Evolutionary conservation across 2,888 invertebrate genomes (phyloP), one percentile per base, ranked within the genome.

Genomic region (Tetanocera ferruginea): DNA sequence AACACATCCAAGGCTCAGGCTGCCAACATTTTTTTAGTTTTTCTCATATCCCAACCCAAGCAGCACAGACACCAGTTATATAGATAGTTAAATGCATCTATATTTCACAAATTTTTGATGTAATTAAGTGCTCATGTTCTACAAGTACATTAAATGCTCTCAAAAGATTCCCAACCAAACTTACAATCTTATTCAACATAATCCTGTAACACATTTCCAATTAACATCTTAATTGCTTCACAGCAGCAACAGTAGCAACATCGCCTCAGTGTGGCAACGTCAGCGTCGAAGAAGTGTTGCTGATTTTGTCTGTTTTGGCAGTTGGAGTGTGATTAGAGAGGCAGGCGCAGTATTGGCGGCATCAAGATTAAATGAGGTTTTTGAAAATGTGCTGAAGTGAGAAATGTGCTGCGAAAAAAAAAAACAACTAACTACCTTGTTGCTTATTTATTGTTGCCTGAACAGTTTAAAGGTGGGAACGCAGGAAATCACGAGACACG

Each of bases 211-310:
- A 80, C 79, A 79, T 78, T 78, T 79, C 78, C 81, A 81, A 81
- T 81, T 81, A 81, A 80, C 81, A 79, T 76, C 79, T 78, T 81
- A 81, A 81, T 80, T 81, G 78, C 81, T 79, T 62, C 62, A 76
- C 34, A 57, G 64, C 66, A 66, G 19, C 69, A 51, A 51, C 9
- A 28, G 17, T 31, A 9, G 28, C 64, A 31, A 23, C 23, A 19
- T 3, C 8, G 37, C 11, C 31, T 11, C 6, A n/a, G 31, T 25
- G 37, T n/a, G 57, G 14, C 31, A 17, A 19, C 55, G 23, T 14
- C 34, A 34, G 14, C 34, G n/a, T 11, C 8, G 64, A 64, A 34
- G 28, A 64, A 28, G 8, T n/a, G 62, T 9, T 31, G 64, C 11
- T 17, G 19, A 11, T 57, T 1, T 37, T 37, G 8, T 37, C 37